phyloP scores from a whole-genome alignment of 2,113 vertebrate genomes.

The Coptodon bakossiorum region DNA sequence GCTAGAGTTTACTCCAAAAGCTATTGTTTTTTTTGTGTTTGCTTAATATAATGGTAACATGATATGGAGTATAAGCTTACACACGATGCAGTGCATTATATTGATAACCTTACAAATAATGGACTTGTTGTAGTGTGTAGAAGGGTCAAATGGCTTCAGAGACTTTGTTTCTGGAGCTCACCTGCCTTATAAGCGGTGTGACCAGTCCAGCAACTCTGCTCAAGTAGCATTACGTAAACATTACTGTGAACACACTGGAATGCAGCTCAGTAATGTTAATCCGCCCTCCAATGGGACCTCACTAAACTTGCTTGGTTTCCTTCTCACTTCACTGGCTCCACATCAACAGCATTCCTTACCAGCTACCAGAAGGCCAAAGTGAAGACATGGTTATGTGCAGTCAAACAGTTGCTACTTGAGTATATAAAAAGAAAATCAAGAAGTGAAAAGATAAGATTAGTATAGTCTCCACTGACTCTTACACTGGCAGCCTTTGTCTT shows the following conservation, averaged over 20 bases:
- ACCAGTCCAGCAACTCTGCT: conserved; percentile 16
- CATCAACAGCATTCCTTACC: conserved; percentile 16
- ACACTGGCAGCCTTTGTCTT: background rate
- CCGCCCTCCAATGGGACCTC: conserved; percentile 21
- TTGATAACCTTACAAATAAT: background rate
- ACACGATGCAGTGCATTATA: background rate
- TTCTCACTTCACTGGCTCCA: conserved; percentile 10
- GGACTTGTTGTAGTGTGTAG: background rate
- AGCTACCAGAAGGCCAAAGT: background rate
- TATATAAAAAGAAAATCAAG: background rate
- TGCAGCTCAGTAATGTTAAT: conserved; percentile 53
- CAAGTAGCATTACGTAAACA: conserved; percentile 21
- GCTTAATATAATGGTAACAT: background rate
- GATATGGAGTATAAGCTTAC: background rate
- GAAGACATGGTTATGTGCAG: background rate
- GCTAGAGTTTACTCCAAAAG: background rate
- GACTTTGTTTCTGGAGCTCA: background rate
- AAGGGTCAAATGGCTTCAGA: background rate
- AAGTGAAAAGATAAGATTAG: background rate
- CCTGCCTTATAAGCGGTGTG: background rate
- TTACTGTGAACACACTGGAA: conserved; percentile 32
- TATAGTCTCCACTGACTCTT: background rate
- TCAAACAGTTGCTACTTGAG: background rate
- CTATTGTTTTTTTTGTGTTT: background rate
- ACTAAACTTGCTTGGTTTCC: conserved; percentile 25